Evolutionary conservation across 1,140 invertebrate species (phyloP).

Genomic region (Elymnias hypermnestra): DNA sequence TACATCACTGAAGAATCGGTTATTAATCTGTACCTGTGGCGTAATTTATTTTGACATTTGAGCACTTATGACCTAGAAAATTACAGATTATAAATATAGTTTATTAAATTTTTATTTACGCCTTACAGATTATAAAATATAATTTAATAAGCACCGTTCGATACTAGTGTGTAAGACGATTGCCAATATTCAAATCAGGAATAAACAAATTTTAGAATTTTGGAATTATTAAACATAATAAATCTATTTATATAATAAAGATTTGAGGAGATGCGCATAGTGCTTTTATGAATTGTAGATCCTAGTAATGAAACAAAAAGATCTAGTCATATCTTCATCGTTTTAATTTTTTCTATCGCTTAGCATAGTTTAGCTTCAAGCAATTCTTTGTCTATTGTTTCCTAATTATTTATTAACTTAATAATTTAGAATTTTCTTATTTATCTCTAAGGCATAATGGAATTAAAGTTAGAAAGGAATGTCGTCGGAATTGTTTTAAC

Average conservation of each 20-base stretch:
- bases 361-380: slow-evolving; percentile 76
- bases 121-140: not conserved
- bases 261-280: slow-evolving; percentile 72
- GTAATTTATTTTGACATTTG: too few relatives aligned
- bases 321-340: slow-evolving; percentile 73
- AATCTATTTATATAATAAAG: slow-evolving; percentile 72
- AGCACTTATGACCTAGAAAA: too few relatives aligned
- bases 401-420: slow-evolving; percentile 11
- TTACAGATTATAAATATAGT: too few relatives aligned
- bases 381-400: slow-evolving; percentile 39
- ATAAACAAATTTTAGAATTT: slow-evolving; percentile 62
- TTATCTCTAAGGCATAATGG: slow-evolving; percentile 5
- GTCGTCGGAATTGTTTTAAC: too few relatives aligned
- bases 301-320: slow-evolving; percentile 65
- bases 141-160: slow-evolving; percentile 32
- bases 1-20: too few relatives aligned
- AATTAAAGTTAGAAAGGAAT: slow-evolving; percentile 13
- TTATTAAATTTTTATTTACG: too few relatives aligned
- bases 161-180: slow-evolving; percentile 66
- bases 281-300: slow-evolving; percentile 73
- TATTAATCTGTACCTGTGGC: too few relatives aligned
- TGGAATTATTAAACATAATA: slow-evolving; percentile 68
- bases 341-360: slow-evolving; percentile 70
- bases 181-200: slow-evolving; percentile 70
- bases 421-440: not conserved